Conservation (phyloP, 2,113 vertebrate genomes). For the Thermophis baileyi region DNA sequence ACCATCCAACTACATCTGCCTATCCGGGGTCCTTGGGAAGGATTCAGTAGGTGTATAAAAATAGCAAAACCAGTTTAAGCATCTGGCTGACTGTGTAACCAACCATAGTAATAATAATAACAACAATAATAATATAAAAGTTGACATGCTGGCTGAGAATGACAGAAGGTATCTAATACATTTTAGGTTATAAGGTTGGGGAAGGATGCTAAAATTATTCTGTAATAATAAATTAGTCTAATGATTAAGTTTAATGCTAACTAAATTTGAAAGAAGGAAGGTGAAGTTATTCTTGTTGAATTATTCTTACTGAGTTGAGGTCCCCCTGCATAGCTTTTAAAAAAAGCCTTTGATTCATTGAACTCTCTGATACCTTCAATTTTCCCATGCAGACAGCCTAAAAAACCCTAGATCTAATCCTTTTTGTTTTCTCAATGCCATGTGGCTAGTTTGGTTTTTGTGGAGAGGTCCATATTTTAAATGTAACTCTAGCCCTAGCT, state of each 20-base stretch:
- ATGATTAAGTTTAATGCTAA: not conserved
- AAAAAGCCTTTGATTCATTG: not conserved
- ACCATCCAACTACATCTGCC: not conserved
- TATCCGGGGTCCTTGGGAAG: not conserved
- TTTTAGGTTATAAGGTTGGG: not conserved
- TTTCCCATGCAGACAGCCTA: not conserved
- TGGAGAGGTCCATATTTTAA: not conserved
- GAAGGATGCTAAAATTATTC: not conserved
- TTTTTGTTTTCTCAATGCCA: not conserved
- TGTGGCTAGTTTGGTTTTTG: not conserved
- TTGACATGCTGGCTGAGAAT: not conserved
- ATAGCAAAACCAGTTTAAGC: not conserved
- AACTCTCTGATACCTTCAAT: not conserved
- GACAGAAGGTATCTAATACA: not conserved
- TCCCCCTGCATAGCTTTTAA: not conserved
- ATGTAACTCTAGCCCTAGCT: not conserved
- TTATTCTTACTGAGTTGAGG: not conserved
- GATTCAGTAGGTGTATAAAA: not conserved
- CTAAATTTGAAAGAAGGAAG: not conserved
- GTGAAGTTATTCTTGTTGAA: not conserved
- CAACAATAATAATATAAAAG: not conserved
- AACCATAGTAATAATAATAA: not conserved
- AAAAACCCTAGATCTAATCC: not conserved
- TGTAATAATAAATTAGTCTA: not conserved
- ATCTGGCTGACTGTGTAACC: not conserved